Percentiles rank a stretch among this genome's conserved stretches.
Conservation (phyloP, 2,797 vertebrate species). For the Mus minutoides region DNA sequence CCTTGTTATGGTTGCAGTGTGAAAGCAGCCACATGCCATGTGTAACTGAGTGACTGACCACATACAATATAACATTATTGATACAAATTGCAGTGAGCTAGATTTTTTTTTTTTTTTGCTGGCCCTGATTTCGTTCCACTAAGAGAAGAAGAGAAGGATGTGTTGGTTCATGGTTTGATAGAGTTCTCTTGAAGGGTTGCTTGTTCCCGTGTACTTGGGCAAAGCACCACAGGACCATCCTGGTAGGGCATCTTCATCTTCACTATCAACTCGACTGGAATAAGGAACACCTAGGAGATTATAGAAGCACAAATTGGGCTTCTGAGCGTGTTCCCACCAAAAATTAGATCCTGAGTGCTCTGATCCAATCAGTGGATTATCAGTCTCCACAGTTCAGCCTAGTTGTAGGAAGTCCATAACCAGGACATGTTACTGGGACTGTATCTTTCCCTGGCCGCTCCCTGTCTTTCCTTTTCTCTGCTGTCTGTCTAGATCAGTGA, state of each 20-base stretch:
- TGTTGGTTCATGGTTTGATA: neutral
- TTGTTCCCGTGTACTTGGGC: neutral
- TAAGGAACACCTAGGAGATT: neutral
- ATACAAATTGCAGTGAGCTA: neutral
- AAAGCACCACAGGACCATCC: neutral
- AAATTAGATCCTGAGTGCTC: neutral
- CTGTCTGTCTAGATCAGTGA: neutral
- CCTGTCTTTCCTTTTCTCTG: neutral
- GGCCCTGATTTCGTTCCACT: neutral
- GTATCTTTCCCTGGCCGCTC: neutral
- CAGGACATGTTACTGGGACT: too few relatives aligned
- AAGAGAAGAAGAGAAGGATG: neutral
- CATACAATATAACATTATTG: slow-evolving; percentile 25
- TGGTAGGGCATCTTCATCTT: neutral
- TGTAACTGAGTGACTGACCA: neutral
- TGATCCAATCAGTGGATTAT: neutral
- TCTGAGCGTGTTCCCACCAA: neutral
- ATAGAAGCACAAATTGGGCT: neutral
- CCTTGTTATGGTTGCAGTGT: neutral
- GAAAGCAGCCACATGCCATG: neutral
- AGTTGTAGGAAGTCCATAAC: neutral
- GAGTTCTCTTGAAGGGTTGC: neutral
- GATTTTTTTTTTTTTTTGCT: slow-evolving; percentile 22
- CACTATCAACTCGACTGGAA: neutral
- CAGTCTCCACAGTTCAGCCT: neutral